Evolutionary conservation across 2,888 invertebrate species (phyloP).

Genomic region (Drosophila melanocephala): DNA sequence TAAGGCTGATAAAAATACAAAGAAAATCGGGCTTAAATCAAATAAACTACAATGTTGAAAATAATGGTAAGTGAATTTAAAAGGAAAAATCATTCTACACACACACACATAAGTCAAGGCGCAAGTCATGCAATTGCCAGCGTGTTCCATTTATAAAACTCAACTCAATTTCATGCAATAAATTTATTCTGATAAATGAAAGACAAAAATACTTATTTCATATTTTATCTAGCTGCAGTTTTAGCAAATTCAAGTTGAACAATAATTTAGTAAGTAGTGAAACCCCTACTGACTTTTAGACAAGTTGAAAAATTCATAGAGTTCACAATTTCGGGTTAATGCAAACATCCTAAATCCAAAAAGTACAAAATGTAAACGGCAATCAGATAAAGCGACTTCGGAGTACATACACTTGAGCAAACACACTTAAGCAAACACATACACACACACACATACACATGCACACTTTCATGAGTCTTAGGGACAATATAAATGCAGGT

Average conservation of each 20-base stretch:
- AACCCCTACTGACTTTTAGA: conserved; percentile 1
- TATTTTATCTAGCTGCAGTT: neutral
- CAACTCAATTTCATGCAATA: neutral
- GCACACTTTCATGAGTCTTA: neutral
- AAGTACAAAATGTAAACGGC: conserved; percentile 32
- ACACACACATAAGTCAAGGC: neutral
- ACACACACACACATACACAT: neutral
- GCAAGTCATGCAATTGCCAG: conserved; percentile 22
- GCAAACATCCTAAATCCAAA: conserved; percentile 31
- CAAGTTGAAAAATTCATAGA: conserved; percentile 3
- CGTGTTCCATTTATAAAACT: conserved; percentile 10
- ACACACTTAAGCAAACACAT: conserved; percentile 1
- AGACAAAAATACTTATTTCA: neutral
- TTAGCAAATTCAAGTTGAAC: conserved; percentile 7
- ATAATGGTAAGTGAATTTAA: neutral
- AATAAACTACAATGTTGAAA: neutral
- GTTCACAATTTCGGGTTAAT: conserved; percentile 12
- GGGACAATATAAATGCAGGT: conserved; percentile 45
- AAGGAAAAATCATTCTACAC: neutral
- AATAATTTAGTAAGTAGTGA: conserved; percentile 13
- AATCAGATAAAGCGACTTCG: conserved; percentile 18
- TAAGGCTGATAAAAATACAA: too few relatives aligned
- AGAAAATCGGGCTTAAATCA: neutral
- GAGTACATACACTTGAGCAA: conserved; percentile 8
- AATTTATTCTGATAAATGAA: neutral